These are phyloP conservation scores for Sciurus niger DNA, from an alignment of 2,113 vertebrate genomes.

Conservation along the genomic window DNA sequence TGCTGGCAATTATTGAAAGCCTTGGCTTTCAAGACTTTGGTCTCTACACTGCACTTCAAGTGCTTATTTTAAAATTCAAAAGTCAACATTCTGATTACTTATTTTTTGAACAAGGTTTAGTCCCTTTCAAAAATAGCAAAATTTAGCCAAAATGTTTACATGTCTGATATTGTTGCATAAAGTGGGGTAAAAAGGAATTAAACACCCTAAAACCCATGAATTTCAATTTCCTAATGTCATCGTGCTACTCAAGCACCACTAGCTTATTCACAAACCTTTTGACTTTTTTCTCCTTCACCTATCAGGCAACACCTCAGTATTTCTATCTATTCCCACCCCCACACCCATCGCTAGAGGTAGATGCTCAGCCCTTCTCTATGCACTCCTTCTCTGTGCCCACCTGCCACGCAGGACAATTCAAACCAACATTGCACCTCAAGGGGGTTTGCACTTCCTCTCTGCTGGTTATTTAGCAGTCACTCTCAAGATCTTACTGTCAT, in stretches of 20 bases:
- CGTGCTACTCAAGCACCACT: background rate
- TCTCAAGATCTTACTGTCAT: background rate
- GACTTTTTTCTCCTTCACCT: background rate
- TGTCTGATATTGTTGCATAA: background rate
- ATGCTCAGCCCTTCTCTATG: background rate
- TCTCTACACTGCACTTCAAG: background rate
- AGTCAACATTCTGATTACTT: background rate
- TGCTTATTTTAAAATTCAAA: slow-evolving; percentile 38
- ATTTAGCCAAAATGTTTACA: background rate
- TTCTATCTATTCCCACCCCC: background rate
- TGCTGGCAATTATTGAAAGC: background rate
- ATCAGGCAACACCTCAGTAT: background rate
- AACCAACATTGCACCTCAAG: background rate
- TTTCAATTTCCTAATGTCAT: slow-evolving; percentile 16
- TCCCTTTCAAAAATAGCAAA: background rate
- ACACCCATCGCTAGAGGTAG: background rate
- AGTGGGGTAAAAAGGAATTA: background rate
- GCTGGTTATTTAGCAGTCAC: background rate
- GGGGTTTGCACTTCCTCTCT: background rate
- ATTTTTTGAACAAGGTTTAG: background rate
- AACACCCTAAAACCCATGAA: background rate
- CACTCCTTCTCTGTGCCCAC: background rate
- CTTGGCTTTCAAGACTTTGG: background rate
- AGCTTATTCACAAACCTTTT: background rate
- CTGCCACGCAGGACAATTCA: background rate